Percentiles rank a stretch among this genome's conserved stretches.
Evolutionary conservation across 2,113 vertebrate species (phyloP).

Genomic region (Ammospiza nelsoni): DNA sequence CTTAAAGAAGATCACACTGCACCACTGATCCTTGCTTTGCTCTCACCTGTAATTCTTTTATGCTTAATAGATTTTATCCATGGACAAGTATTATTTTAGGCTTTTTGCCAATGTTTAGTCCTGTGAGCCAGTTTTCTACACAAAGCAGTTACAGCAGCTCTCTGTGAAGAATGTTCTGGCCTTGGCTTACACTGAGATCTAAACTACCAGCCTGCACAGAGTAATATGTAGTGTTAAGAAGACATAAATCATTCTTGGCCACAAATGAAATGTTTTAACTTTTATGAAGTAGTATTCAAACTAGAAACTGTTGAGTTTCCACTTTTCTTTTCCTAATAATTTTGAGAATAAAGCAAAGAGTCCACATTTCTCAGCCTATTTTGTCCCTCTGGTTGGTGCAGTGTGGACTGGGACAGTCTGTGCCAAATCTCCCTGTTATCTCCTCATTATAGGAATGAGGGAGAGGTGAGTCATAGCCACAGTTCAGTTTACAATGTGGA

Average conservation of each 20-base stretch:
- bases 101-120: conserved; percentile 37
- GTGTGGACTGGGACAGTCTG: neutral
- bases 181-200: neutral
- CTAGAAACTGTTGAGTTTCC: neutral
- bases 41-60: conserved; percentile 30
- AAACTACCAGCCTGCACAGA: neutral
- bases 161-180: neutral
- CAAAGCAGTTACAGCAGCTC: neutral
- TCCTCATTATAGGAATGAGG: neutral
- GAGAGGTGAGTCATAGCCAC: neutral
- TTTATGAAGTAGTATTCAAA: neutral
- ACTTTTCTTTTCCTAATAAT: neutral
- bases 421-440: neutral
- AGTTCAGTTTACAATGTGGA: neutral
- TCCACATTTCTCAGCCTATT: neutral
- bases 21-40: neutral
- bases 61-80: conserved; percentile 13
- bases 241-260: neutral
- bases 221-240: neutral
- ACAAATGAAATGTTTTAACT: neutral
- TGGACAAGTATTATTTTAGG: conserved; percentile 19
- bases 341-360: neutral
- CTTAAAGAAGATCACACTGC: neutral
- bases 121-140: neutral
- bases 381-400: neutral